Percentiles rank a stretch among this genome's conserved stretches.
phyloP scores from a whole-genome alignment of 2,888 invertebrate species.

The Trachelus stipa region DNA sequence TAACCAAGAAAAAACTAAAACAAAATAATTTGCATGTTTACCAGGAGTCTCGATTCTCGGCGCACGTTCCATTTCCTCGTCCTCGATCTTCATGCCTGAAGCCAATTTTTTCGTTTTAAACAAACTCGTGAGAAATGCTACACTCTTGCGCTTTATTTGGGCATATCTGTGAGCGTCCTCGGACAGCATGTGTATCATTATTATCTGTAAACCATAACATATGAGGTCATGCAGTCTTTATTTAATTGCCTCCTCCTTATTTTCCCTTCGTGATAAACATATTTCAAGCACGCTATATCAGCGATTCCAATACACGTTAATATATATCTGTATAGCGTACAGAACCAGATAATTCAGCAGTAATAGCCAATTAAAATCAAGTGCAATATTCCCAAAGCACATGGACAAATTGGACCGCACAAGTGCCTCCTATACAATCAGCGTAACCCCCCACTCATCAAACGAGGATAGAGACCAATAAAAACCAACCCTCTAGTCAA shows the following conservation, averaged over 20 bases:
- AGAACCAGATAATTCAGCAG: neutral
- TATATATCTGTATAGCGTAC: neutral
- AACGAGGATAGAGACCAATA: neutral
- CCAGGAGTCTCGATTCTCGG: slow-evolving; percentile 60
- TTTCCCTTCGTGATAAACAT: neutral
- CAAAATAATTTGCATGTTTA: slow-evolving; percentile 30
- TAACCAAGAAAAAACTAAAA: neutral
- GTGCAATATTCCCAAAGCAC: neutral
- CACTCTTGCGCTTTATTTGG: slow-evolving; percentile 60
- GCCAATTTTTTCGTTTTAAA: slow-evolving; percentile 57
- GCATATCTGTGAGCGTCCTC: slow-evolving; percentile 58
- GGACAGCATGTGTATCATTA: slow-evolving; percentile 61
- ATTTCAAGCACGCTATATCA: neutral
- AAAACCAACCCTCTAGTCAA: neutral
- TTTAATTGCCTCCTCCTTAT: neutral
- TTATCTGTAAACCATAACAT: slow-evolving; percentile 34
- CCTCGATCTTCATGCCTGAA: slow-evolving; percentile 63
- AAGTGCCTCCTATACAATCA: neutral
- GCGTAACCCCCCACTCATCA: neutral
- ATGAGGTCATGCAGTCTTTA: neutral
- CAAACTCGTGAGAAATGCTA: slow-evolving; percentile 56
- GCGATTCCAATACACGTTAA: neutral
- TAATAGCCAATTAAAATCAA: neutral
- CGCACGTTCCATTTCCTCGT: slow-evolving; percentile 58
- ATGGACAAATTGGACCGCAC: neutral